A percentile compares a stretch with the other conserved stretches of the same genome.
phyloP scores from a whole-genome alignment of 1,140 invertebrate species.

The Heliconius eleuchia region DNA sequence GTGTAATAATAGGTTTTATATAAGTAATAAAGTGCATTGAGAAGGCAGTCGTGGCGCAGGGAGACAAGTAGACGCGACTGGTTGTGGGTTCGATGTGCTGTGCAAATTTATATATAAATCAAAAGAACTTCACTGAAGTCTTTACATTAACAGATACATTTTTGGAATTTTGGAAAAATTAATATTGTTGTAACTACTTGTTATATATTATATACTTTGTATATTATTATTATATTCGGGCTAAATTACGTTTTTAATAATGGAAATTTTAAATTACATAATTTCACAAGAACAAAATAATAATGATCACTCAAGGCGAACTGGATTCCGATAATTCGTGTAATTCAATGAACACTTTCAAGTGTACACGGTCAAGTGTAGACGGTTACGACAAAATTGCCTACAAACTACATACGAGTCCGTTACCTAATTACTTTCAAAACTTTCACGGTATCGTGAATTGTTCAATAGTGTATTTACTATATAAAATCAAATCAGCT shows the following conservation, averaged over 20 bases:
- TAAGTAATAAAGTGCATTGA: no score
- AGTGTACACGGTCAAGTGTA: slow-evolving; percentile 57
- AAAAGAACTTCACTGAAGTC: no score
- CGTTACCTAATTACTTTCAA: not conserved
- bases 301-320: slow-evolving; percentile 48
- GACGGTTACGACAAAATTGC: slow-evolving; percentile 20
- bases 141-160: no score
- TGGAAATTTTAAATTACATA: not conserved
- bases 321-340: slow-evolving; percentile 48
- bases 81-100: no score
- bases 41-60: no score
- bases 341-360: slow-evolving; percentile 49
- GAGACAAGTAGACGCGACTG: no score
- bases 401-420: not conserved
- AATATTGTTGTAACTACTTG: no score
- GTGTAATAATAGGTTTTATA: not conserved
- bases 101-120: no score
- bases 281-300: slow-evolving; percentile 18
- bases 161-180: no score
- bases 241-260: not conserved
- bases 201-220: no score
- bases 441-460: not conserved
- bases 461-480: not conserved
- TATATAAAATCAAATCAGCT: no score
- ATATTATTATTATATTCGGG: no score